phyloP scores from a whole-genome alignment of 1,140 invertebrate species.

The Polyergus mexicanus region DNA sequence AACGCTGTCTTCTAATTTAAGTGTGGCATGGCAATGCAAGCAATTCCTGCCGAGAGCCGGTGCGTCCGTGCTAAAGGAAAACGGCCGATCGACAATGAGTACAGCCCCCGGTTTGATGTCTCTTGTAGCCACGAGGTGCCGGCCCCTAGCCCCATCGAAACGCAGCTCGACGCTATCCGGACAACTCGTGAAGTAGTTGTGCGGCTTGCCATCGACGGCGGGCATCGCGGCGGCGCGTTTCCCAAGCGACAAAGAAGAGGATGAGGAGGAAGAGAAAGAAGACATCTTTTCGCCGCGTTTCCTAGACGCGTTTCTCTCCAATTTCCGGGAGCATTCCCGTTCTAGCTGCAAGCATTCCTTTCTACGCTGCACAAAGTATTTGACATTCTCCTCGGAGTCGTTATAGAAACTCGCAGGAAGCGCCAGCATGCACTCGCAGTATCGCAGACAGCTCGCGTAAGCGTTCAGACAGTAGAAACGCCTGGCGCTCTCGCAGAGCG shows the following conservation, averaged over 20 bases:
- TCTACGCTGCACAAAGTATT: slow-evolving; percentile 70
- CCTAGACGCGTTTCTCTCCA: slow-evolving; percentile 30
- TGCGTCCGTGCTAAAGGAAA: slow-evolving; percentile 83
- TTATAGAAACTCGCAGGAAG: slow-evolving; percentile 62
- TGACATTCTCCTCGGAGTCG: slow-evolving; percentile 56
- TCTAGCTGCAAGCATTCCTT: slow-evolving; percentile 76
- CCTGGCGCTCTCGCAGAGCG: slow-evolving; percentile 74
- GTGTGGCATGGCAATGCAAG: slow-evolving; percentile 85
- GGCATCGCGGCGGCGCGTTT: slow-evolving; percentile 60
- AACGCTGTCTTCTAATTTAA: slow-evolving; percentile 75
- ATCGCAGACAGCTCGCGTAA: slow-evolving; percentile 74
- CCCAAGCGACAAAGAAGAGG: slow-evolving; percentile 6
- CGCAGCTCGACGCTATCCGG: slow-evolving; percentile 78
- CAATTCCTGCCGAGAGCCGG: slow-evolving; percentile 85
- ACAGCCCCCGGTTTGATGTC: slow-evolving; percentile 84
- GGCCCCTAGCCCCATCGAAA: slow-evolving; percentile 76
- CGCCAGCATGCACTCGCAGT: slow-evolving; percentile 76
- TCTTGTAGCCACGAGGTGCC: slow-evolving; percentile 80
- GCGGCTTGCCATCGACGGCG: slow-evolving; percentile 76
- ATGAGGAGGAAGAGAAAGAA: neutral
- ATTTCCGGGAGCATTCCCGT: slow-evolving; percentile 74
- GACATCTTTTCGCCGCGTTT: neutral
- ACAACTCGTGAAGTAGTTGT: slow-evolving; percentile 77
- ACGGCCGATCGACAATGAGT: slow-evolving; percentile 85
- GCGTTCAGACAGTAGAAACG: slow-evolving; percentile 70